Evolutionary conservation across 2,113 vertebrate species (phyloP).

Genomic region (Cromileptes altivelis): DNA sequence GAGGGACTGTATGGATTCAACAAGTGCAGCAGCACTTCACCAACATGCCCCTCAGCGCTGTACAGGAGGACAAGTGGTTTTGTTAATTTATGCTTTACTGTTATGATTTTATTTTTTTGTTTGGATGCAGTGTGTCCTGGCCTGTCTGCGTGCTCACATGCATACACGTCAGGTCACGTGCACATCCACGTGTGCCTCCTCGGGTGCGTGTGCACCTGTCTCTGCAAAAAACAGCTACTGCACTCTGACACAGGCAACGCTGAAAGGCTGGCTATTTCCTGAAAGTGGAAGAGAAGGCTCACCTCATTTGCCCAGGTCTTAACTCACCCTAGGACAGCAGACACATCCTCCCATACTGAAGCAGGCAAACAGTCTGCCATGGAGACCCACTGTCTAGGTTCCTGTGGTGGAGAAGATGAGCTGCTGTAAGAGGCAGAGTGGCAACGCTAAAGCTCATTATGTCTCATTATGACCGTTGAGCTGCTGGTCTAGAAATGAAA

Average conservation of each 20-base stretch:
- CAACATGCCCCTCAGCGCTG: slow-evolving; percentile 1
- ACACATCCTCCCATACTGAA: slow-evolving; percentile 59
- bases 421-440: slow-evolving; percentile 73
- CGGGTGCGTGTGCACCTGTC: slow-evolving; percentile 34
- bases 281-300: slow-evolving; percentile 62
- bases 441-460: slow-evolving; percentile 79
- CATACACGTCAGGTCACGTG: slow-evolving; percentile 40
- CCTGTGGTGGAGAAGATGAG: slow-evolving; percentile 77
- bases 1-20: slow-evolving; percentile 39
- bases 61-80: not conserved
- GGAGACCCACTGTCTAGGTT: slow-evolving; percentile 63
- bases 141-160: slow-evolving; percentile 20
- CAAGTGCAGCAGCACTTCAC: slow-evolving; percentile 38
- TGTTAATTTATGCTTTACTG: slow-evolving; percentile 4
- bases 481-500: slow-evolving; percentile 74
- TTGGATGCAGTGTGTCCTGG: slow-evolving; percentile 9
- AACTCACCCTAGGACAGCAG: slow-evolving; percentile 67
- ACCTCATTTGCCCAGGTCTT: slow-evolving; percentile 73
- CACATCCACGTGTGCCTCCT: slow-evolving; percentile 35
- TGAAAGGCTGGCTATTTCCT: slow-evolving; percentile 59
- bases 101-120: slow-evolving; percentile 12
- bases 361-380: slow-evolving; percentile 67
- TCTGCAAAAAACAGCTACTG: slow-evolving; percentile 27
- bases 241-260: slow-evolving; percentile 37
- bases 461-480: slow-evolving; percentile 59